Evolutionary conservation across 2,888 invertebrate species (phyloP), one percentile per base, ranked within the genome.

Genomic region (Fragum sueziense): DNA sequence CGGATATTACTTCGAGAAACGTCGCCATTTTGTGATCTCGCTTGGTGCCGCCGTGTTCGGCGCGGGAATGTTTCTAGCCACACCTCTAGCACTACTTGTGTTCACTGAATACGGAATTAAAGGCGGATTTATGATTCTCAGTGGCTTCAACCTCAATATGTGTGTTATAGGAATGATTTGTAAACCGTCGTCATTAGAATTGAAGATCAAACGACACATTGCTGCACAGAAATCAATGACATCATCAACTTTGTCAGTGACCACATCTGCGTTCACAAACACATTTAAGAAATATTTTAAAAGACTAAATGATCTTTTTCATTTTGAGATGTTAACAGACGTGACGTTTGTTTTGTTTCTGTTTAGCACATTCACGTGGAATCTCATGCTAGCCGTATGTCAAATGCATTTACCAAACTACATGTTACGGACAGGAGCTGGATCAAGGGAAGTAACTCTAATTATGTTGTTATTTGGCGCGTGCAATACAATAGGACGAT

Each of bases 1-100:
- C 11, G 85, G 82, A 3, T 87, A 79, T 74, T 85, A 85, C 57
- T 87, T 85, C 29, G 57, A 79, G 31, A 79, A 77, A 52, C 74
- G 81, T 31, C 70, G 80, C 65, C 76, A 80, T 51, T 41, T 76
- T 25, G 61, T 84, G 22, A 79, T 84, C 25, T 70, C 79, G 4
- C 27, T 74, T 0, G 70, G 79, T 2, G 71, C 73, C 37, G 72
- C 77, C 1, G 84, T 83, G 7, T 73, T 85, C 9, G 87, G 85
- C 1, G 25, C 84, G 7, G 87, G 77, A 11, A 84, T 85, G 76
- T 80, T 85, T 29, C 62, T 76, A 2, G 74, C 84, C 4, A 81
- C 86, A 20, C 83, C 85, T n/a, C 31, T 87, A 2, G 76, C 83
- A 20, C 62, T 84, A 14, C 37, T 59, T 3, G 59, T 83, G 1